These are phyloP conservation scores for Zosterops japonicus DNA, from an alignment of 2,113 vertebrate genomes.

Conservation along the genomic window DNA sequence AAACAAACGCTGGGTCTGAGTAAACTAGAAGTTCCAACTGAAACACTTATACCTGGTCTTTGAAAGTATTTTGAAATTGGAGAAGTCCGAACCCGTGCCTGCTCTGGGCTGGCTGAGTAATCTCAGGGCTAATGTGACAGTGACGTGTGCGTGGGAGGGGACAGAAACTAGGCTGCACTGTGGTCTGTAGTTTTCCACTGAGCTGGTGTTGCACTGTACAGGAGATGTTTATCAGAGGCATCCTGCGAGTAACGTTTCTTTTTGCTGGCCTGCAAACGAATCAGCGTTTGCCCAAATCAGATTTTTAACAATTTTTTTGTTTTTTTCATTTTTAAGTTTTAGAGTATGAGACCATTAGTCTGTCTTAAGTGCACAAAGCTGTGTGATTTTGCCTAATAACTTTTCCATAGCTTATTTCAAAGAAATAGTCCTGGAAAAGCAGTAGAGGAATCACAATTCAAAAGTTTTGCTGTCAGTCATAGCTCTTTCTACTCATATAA, in stretches of 20 bases:
- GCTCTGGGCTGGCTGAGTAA: not conserved
- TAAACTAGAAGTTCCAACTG: not conserved
- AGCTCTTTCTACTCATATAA: not conserved
- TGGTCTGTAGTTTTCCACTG: slow-evolving; percentile 45
- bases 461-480: not conserved
- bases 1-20: not conserved
- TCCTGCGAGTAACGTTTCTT: not conserved
- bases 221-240: slow-evolving; percentile 5
- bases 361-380: accelerated
- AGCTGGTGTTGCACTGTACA: not conserved
- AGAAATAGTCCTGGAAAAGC: not conserved
- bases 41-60: not conserved
- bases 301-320: not conserved
- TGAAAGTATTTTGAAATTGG: not conserved
- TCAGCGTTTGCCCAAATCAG: not conserved
- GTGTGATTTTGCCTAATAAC: not conserved
- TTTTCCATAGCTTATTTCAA: not conserved
- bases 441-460: not conserved
- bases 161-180: not conserved
- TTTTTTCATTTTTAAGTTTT: not conserved
- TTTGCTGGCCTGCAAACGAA: not conserved
- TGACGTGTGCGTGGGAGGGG: not conserved
- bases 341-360: not conserved
- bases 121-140: not conserved
- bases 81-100: not conserved